These are phyloP conservation scores for Ephialtes manifestator DNA, from an alignment of 2,888 invertebrate genomes.

Conservation along the genomic window DNA sequence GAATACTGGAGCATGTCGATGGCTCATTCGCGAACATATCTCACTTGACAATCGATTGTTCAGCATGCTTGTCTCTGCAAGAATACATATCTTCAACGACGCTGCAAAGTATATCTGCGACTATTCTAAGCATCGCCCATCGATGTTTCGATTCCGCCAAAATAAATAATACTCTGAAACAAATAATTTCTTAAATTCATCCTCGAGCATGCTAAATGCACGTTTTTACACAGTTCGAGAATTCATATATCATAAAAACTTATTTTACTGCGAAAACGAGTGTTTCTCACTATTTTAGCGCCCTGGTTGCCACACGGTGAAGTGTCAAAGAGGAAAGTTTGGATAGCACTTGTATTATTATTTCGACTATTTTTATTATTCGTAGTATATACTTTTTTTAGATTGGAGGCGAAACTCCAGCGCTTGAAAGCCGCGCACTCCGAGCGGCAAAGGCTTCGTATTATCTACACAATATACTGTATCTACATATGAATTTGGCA, in stretches of 20 bases:
- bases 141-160: neutral
- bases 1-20: slow-evolving; percentile 7
- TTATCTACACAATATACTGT: slow-evolving; percentile 12
- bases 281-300: neutral
- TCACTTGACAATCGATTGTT: neutral
- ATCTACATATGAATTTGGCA: slow-evolving; percentile 63
- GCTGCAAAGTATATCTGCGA: neutral
- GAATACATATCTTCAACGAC: neutral
- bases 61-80: slow-evolving; percentile 17
- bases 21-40: neutral
- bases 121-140: slow-evolving; percentile 5
- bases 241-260: neutral
- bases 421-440: slow-evolving; percentile 62
- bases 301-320: neutral
- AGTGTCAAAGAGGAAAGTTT: neutral
- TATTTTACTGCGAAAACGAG: neutral
- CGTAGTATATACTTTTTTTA: slow-evolving; percentile 75
- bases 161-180: neutral
- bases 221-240: neutral
- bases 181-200: neutral
- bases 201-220: neutral
- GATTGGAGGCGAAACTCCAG: slow-evolving; percentile 82
- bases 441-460: slow-evolving; percentile 39
- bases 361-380: slow-evolving; percentile 11
- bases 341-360: neutral